Evolutionary conservation across 1,140 invertebrate species (phyloP).

Genomic region (Coboldia fuscipes): DNA sequence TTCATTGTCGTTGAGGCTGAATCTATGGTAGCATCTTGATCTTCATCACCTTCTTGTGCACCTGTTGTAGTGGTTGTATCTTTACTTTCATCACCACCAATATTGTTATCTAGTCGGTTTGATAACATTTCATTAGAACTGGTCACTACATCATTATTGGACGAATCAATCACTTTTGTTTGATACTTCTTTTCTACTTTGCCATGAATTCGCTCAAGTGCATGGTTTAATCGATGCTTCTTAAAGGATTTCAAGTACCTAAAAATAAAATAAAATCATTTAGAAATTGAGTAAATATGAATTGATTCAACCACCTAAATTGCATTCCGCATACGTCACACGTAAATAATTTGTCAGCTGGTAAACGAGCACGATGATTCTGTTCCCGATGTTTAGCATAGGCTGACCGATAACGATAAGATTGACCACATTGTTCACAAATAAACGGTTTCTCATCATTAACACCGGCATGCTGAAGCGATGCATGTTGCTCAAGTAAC

Average conservation of each 20-base stretch:
- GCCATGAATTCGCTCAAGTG: conserved; percentile 52
- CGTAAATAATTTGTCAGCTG: conserved; percentile 71
- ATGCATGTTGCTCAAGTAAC: conserved; percentile 58
- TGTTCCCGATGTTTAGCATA: conserved; percentile 76
- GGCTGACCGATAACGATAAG: conserved; percentile 68
- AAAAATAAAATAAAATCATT: too few species aligned
- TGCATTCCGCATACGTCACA: conserved; percentile 80
- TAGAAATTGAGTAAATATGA: too few species aligned
- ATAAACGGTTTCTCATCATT: conserved; percentile 73
- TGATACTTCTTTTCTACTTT: conserved; percentile 17
- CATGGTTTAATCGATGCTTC: conserved; percentile 70
- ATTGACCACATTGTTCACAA: conserved; percentile 75
- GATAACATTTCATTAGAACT: conserved; percentile 43
- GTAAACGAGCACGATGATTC: conserved; percentile 62
- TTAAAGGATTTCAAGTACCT: conserved; percentile 78
- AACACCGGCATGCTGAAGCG: conserved; percentile 44
- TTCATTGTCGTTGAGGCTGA: conserved; percentile 22
- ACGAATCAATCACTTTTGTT: conserved; percentile 11
- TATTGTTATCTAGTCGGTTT: conserved; percentile 12
- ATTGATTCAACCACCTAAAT: too few species aligned
- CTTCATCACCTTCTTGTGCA: conserved; percentile 21
- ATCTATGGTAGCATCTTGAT: conserved; percentile 47
- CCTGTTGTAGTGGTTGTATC: conserved; percentile 2
- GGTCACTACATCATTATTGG: conserved; percentile 40
- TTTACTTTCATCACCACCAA: conserved; percentile 2